These are phyloP conservation scores for Mesitornis unicolor DNA, from an alignment of 2,113 vertebrate genomes.

Conservation along the genomic window DNA sequence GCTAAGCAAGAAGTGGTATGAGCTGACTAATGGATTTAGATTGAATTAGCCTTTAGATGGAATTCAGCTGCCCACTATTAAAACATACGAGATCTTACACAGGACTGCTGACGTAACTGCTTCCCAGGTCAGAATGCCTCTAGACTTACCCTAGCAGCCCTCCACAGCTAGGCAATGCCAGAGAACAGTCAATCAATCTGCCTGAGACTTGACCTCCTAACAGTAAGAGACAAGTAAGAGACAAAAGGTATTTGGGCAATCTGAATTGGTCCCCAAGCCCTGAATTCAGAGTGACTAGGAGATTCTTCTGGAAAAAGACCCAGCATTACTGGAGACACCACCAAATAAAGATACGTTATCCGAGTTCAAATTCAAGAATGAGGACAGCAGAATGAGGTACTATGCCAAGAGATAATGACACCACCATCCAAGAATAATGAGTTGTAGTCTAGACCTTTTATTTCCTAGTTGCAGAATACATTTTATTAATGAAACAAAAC, in stretches of 20 bases:
- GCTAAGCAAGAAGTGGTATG: background rate
- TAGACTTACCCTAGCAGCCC: no score
- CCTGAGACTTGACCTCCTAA: background rate
- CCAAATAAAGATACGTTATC: background rate
- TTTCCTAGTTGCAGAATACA: background rate
- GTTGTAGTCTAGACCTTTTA: background rate
- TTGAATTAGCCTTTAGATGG: background rate
- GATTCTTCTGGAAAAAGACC: background rate
- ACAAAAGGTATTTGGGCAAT: background rate
- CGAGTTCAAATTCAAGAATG: background rate
- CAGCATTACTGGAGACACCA: background rate
- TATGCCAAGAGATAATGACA: background rate
- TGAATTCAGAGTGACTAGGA: background rate
- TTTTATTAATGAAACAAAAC: background rate
- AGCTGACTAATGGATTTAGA: background rate
- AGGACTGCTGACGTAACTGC: background rate
- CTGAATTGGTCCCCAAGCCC: background rate
- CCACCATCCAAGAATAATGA: background rate
- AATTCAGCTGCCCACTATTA: background rate
- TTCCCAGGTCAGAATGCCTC: no score
- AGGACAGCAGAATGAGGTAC: background rate
- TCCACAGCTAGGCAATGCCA: background rate
- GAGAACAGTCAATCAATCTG: background rate
- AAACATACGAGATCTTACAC: background rate
- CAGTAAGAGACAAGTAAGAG: background rate